Conservation (phyloP, 2,888 invertebrate genomes). For the Drosophila pullipes region DNA sequence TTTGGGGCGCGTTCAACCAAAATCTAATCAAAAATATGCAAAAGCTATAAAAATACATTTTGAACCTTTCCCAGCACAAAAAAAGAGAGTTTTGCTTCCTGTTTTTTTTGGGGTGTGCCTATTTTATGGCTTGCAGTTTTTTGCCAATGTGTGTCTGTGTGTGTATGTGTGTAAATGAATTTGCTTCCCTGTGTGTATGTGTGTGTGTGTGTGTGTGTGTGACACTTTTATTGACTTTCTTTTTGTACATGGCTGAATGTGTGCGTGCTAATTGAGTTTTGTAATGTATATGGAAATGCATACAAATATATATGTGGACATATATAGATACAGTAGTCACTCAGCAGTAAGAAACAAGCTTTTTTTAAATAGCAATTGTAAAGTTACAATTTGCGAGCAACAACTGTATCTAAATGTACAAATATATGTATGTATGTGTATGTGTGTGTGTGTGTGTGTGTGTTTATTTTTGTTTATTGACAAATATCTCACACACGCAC, state of each 20-base stretch:
- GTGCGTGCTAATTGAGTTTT: constrained; percentile 54
- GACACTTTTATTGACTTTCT: constrained; percentile 48
- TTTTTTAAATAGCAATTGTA: neutral
- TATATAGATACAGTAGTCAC: neutral
- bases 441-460: constrained; percentile 16
- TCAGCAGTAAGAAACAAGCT: neutral
- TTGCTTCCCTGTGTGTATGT: constrained; percentile 31
- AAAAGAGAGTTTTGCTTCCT: constrained; percentile 6
- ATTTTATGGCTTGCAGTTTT: constrained; percentile 54
- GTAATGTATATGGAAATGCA: constrained; percentile 2
- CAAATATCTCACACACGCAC: neutral
- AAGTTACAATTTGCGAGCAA: neutral
- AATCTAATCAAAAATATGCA: constrained; percentile 42
- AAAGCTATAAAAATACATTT: constrained; percentile 34
- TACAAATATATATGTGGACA: neutral
- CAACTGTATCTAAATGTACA: neutral
- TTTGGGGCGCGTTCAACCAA: constrained; percentile 36
- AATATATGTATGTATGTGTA: neutral
- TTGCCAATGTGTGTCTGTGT: constrained; percentile 20
- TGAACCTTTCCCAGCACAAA: neutral
- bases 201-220: constrained; percentile 37
- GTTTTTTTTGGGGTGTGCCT: constrained; percentile 61
- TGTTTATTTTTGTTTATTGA: neutral
- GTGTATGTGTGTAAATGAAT: constrained; percentile 17
- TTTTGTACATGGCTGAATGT: constrained; percentile 15